Evolutionary conservation across 2,797 vertebrate genomes (phyloP), one percentile per base, ranked within the genome.

Genomic region (Leptoclinus maculatus): DNA sequence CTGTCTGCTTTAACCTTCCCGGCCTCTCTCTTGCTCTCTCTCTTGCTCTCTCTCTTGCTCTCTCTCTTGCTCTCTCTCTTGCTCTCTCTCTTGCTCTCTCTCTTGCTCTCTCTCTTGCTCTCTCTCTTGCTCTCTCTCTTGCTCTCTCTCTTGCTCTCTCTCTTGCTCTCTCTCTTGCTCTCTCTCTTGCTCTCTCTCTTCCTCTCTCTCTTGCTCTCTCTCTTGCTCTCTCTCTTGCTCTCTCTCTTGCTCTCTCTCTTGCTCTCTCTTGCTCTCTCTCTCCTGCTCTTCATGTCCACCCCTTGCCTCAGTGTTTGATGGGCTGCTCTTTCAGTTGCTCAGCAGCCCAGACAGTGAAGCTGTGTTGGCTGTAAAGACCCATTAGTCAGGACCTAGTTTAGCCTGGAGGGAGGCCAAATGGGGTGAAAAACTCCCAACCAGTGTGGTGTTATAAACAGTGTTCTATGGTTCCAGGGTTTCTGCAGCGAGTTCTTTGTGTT

Each of bases 371-470:
- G 74, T 54, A 54, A 71, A 25, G 66, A 39, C 64, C 77, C 78
- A 79, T 88, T 66, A 85, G 80, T 85, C 76, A 88, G 80, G 73
- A 74, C 84, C 83, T 56, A 14, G 73, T 88, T 83, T 6, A 68
- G 45, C 0, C 77, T 84, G 80, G 81, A 78, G 5, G 8, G 53
- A 71, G 56, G 86, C 79, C 86, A 87, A 67, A 71, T 51, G 58
- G 47, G 76, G 67, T 41, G 66, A 68, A 76, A 65, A 54, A 29
- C 74, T 73, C 43, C 57, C 29, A 47, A 23, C 17, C 47, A 49
- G 47, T 70, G 2, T 41, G 47, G 29, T 57, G 38, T 67, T 47
- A 14, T 68, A 51, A 5, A 74, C 32, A 39, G 34, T 57, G 38
- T 65, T 53, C 11, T 68, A 36, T 11, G 66, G 41, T 64, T 60